These are phyloP conservation scores for Sciurus niger DNA, from an alignment of 2,113 vertebrate genomes.

Conservation along the genomic window DNA sequence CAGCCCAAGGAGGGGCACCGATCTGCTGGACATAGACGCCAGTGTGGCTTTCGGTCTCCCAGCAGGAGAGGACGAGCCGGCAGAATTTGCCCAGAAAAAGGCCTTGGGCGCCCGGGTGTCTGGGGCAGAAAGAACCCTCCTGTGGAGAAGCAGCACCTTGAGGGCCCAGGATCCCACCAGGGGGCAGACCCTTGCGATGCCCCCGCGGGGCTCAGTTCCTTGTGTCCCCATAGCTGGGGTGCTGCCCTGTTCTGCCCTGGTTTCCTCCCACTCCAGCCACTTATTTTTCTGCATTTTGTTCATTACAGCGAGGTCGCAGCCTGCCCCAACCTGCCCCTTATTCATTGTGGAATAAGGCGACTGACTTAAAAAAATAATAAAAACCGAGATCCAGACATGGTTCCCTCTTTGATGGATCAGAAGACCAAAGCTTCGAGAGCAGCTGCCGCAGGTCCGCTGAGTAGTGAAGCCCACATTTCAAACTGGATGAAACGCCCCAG, in stretches of 20 bases:
- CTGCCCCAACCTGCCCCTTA: neutral
- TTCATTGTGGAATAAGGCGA: neutral
- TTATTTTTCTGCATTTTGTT: neutral
- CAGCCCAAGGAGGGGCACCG: fast-evolving
- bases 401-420: neutral
- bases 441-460: neutral
- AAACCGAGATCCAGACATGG: neutral
- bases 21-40: neutral
- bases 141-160: neutral
- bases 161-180: neutral
- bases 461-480: neutral
- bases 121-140: neutral
- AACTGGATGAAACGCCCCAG: neutral
- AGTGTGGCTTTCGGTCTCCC: neutral
- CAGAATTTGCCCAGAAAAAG: neutral
- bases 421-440: neutral
- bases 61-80: neutral
- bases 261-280: neutral
- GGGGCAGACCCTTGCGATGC: neutral
- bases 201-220: too few relatives aligned
- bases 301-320: neutral
- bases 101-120: neutral
- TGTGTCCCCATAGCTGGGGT: too few relatives aligned
- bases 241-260: neutral
- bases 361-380: neutral